Evolutionary conservation across 2,888 invertebrate genomes (phyloP).

Genomic region (Oscheius sp.): DNA sequence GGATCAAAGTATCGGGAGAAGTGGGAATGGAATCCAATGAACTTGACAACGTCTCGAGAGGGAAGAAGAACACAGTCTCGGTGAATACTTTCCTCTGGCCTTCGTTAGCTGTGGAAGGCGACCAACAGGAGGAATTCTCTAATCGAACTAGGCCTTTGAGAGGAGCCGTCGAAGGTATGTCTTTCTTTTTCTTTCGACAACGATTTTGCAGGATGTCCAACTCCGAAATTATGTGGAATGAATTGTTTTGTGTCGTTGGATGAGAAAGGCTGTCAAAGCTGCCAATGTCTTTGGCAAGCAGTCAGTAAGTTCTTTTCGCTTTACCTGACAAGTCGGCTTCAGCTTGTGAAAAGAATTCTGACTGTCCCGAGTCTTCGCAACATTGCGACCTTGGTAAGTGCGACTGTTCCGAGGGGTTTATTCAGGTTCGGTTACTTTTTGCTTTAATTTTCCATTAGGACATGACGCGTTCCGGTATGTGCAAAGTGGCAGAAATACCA

Average conservation of each 20-base stretch:
- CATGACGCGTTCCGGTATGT: slow-evolving; percentile 48
- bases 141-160: neutral
- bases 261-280: slow-evolving; percentile 63
- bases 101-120: neutral
- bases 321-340: slow-evolving; percentile 22
- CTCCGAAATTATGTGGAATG: slow-evolving; percentile 55
- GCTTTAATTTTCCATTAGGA: slow-evolving; percentile 28
- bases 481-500: slow-evolving; percentile 18
- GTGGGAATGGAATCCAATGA: slow-evolving; percentile 3
- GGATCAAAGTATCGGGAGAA: slow-evolving; percentile 24
- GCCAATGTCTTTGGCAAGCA: slow-evolving; percentile 65
- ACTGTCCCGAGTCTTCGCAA: slow-evolving; percentile 58
- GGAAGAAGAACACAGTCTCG: neutral
- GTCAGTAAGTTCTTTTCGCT: slow-evolving; percentile 35
- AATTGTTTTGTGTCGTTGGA: slow-evolving; percentile 65
- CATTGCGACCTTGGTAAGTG: slow-evolving; percentile 66
- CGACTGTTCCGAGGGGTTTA: slow-evolving; percentile 58
- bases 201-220: slow-evolving; percentile 44
- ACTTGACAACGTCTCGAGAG: neutral
- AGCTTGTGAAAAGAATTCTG: slow-evolving; percentile 58
- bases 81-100: slow-evolving; percentile 4
- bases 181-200: too few relatives aligned
- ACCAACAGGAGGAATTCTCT: neutral
- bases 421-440: slow-evolving; percentile 32
- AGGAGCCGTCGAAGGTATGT: slow-evolving; percentile 18